Base-by-base conservation (phyloP, 1,140 invertebrate species). In the Calephelis virginiensis region DNA sequence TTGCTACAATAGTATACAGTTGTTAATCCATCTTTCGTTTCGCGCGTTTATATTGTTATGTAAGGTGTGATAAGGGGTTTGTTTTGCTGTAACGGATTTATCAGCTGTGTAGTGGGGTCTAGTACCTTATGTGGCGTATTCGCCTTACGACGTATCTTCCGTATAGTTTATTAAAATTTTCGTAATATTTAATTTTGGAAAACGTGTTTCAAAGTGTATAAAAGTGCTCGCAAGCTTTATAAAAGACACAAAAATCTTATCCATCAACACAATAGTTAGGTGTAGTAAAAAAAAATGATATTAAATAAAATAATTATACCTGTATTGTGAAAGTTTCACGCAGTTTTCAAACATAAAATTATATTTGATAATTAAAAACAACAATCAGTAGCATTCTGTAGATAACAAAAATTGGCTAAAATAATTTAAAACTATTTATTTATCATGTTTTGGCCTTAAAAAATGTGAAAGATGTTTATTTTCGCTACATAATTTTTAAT, bases 1-100 rank as follows among this genome's bases (percentile, higher is more conserved):
- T 75, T 83, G 76, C 70, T 66, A 7, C 64, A 17, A 64, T 59
- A 46, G 10, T 38, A 67, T 83, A 83, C 50, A 74, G 78, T 63
- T 65, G 48, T 17, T 76, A 61, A 66, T 78, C 48, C 70, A 50
- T 64, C 48, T 63, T 70, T 45, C 67, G 47, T 46, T 37, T 49
- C 37, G 49, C 8, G 14, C 12, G 17, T 69, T 81, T 80, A 28
- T 60, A 73, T 61, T 62, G 70, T 77, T 75, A 64, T 66, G 64
- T 64, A 56, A 73, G 72, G 65, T 60, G 53, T 66, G 59, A 60
- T 43, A 60, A 65, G 50, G 70, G 74, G 77, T 80, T 83, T 86
- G 81, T 90, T 87, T 82, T 89, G 81, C 75, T 83, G 76, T 81
- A 80, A 72, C 76, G 81, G 83, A 82, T 85, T 84, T 80, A 82